phyloP scores from a whole-genome alignment of 1,140 invertebrate genomes.

The Drosophila elegans region DNA sequence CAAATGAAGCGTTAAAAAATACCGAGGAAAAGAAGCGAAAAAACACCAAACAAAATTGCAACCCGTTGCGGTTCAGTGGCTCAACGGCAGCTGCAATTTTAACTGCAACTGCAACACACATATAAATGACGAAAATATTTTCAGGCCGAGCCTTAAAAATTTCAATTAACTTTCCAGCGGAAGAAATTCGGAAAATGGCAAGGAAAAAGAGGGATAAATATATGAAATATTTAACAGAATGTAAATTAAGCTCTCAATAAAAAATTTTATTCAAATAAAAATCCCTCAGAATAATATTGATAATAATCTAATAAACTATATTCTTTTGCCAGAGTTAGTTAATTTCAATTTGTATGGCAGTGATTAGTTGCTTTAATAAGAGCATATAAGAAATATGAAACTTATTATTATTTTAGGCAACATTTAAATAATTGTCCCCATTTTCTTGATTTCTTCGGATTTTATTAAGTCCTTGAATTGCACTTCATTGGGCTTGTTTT shows the following conservation, averaged over 20 bases:
- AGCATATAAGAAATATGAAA: too few relatives aligned
- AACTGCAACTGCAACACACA: constrained; percentile 35
- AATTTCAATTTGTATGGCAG: constrained; percentile 1
- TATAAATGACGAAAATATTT: constrained; percentile 47
- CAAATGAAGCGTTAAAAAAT: constrained; percentile 76
- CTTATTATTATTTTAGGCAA: too few relatives aligned
- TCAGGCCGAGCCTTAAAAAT: constrained; percentile 68
- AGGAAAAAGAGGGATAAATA: constrained; percentile 36
- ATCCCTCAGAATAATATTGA: not conserved
- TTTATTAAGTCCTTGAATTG: not conserved
- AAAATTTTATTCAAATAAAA: constrained; percentile 5
- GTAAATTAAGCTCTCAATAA: constrained; percentile 5
- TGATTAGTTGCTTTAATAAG: too few relatives aligned
- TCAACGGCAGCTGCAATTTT: constrained; percentile 53
- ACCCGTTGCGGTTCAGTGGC: constrained; percentile 75
- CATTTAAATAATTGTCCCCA: too few relatives aligned
- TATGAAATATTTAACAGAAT: constrained; percentile 20
- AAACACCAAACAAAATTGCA: constrained; percentile 62
- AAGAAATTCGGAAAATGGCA: constrained; percentile 31
- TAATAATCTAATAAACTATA: not conserved
- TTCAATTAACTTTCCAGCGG: constrained; percentile 70
- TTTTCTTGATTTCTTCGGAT: too few relatives aligned
- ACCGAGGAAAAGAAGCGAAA: constrained; percentile 10
- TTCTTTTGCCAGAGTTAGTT: not conserved
- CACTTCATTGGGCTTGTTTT: constrained; percentile 4